These are phyloP conservation scores for Agriopis aurantiaria DNA, from an alignment of 2,888 invertebrate species.

Conservation along the genomic window DNA sequence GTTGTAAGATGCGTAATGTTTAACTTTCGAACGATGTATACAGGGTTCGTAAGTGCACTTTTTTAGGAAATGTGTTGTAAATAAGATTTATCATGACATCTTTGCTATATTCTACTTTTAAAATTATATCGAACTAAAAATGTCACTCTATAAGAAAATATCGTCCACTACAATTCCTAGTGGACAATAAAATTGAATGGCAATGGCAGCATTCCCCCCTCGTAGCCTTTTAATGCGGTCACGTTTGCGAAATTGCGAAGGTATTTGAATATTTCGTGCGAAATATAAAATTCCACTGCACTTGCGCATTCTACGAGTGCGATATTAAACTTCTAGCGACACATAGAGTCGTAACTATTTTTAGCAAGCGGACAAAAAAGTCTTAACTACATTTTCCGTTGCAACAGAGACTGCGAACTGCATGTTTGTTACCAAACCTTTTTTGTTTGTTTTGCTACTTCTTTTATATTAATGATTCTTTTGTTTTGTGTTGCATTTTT, in stretches of 20 bases:
- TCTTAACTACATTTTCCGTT: constrained; percentile 10
- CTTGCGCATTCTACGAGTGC: constrained; percentile 19
- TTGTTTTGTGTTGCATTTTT: too few species aligned
- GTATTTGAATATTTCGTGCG: constrained; percentile 55
- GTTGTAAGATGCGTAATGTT: too few species aligned
- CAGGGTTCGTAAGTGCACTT: too few species aligned
- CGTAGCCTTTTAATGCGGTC: constrained; percentile 44
- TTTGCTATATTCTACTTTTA: too few species aligned
- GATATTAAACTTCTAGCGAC: constrained; percentile 33
- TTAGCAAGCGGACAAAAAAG: not conserved
- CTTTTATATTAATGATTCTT: too few species aligned
- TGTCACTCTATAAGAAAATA: constrained; percentile 26
- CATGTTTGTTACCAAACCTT: not conserved
- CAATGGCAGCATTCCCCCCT: constrained; percentile 32
- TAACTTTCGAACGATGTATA: too few species aligned
- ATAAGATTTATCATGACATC: too few species aligned
- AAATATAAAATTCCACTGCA: constrained; percentile 48
- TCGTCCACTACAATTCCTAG: constrained; percentile 24
- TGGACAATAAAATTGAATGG: constrained; percentile 46
- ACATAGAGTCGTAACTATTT: constrained; percentile 27
- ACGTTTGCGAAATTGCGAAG: constrained; percentile 50
- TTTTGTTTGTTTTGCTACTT: not conserved
- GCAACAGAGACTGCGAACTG: not conserved
- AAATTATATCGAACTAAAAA: not conserved
- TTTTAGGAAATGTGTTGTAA: too few species aligned